A percentile compares a stretch with the other conserved stretches of the same genome.
Evolutionary conservation across 2,797 vertebrate species (phyloP).

Genomic region (Alauda arvensis): DNA sequence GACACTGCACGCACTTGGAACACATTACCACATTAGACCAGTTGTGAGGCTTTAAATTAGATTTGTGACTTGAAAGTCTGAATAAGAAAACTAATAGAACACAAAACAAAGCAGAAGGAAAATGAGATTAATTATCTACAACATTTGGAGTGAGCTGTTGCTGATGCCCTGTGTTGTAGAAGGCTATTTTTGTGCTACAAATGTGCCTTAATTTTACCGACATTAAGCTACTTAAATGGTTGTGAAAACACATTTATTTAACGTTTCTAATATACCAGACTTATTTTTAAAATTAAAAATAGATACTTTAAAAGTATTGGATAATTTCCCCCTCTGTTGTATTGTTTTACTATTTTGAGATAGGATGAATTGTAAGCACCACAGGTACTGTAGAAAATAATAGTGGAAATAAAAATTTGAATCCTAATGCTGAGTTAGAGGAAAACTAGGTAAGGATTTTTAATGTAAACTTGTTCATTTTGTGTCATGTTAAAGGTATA

Average conservation of each 20-base stretch:
- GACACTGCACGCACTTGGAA: slow-evolving; percentile 61
- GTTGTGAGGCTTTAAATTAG: slow-evolving; percentile 78
- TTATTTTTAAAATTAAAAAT: slow-evolving; percentile 18
- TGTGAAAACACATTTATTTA: slow-evolving; percentile 47
- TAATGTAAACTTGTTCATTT: neutral
- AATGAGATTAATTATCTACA: slow-evolving; percentile 76
- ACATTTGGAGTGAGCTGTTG: slow-evolving; percentile 59
- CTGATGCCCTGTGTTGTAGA: slow-evolving; percentile 47
- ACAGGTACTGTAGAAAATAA: neutral
- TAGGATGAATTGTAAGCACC: neutral
- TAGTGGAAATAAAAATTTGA: neutral
- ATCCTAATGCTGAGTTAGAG: neutral
- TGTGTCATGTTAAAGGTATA: neutral
- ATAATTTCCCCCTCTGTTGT: neutral
- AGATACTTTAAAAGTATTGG: neutral
- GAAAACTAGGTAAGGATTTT: neutral
- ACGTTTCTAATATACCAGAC: neutral
- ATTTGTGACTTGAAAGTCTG: slow-evolving; percentile 79
- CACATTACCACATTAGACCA: slow-evolving; percentile 71
- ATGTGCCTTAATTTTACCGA: slow-evolving; percentile 17
- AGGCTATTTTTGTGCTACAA: slow-evolving; percentile 49
- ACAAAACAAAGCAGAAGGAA: slow-evolving; percentile 72
- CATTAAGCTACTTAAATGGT: neutral
- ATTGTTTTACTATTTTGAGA: neutral
- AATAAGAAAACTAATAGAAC: slow-evolving; percentile 78